These are phyloP conservation scores for Argentina silus DNA, from an alignment of 2,797 vertebrate genomes.

Conservation along the genomic window DNA sequence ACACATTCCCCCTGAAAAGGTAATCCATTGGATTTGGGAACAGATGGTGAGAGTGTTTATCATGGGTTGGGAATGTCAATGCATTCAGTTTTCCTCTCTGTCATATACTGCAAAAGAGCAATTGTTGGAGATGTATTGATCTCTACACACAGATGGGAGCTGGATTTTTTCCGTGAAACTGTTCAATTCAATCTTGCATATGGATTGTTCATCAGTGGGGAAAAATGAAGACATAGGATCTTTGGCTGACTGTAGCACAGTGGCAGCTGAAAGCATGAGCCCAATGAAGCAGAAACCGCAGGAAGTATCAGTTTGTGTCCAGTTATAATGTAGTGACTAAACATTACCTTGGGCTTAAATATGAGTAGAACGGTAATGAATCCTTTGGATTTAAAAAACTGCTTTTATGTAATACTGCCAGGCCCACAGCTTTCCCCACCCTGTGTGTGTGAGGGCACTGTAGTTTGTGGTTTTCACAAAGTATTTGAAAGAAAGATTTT, in stretches of 20 bases:
- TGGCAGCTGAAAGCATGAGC: constrained; percentile 40
- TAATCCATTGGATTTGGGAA: constrained; percentile 53
- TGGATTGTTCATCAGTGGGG: constrained; percentile 15
- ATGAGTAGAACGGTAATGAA: constrained; percentile 66
- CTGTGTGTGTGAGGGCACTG: constrained; percentile 44
- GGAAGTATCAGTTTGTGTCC: constrained; percentile 65
- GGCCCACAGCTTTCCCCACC: constrained; percentile 43
- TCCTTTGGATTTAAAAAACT: constrained; percentile 60
- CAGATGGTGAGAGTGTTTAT: constrained; percentile 44
- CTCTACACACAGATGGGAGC: background rate
- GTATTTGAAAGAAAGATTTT: constrained; percentile 51
- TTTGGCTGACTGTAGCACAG: constrained; percentile 34
- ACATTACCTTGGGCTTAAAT: constrained; percentile 65
- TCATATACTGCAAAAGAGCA: constrained; percentile 4
- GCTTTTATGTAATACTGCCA: constrained; percentile 46
- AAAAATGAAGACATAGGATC: constrained; percentile 21
- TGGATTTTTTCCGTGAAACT: background rate
- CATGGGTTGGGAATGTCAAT: constrained; percentile 32
- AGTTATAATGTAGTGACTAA: constrained; percentile 77
- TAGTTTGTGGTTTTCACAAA: constrained; percentile 51
- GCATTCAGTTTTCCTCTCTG: constrained; percentile 14
- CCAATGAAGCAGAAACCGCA: constrained; percentile 69
- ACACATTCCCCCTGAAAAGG: constrained; percentile 43
- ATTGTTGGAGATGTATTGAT: constrained; percentile 12
- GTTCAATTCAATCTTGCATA: background rate